phyloP scores from a whole-genome alignment of 2,888 invertebrate genomes.

The Eilema sororculum region DNA sequence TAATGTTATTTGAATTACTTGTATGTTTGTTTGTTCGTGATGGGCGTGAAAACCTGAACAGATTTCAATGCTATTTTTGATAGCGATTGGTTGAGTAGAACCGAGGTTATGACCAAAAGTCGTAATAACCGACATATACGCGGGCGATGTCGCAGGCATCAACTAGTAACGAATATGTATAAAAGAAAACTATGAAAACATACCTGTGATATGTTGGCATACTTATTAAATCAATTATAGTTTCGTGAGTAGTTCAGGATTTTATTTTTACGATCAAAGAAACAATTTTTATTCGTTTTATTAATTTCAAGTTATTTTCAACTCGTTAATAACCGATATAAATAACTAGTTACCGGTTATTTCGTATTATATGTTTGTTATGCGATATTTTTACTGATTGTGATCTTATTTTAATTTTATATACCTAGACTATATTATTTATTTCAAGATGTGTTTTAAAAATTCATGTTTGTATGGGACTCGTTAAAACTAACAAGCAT shows the following conservation, averaged over 20 bases:
- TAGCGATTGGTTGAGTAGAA: no score
- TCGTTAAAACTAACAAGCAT: no score
- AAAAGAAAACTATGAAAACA: constrained; percentile 25
- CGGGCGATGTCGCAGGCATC: no score
- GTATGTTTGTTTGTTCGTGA: no score
- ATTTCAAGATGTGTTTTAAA: background rate
- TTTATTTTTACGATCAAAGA: constrained; percentile 3
- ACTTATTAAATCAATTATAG: constrained; percentile 1
- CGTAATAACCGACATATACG: no score
- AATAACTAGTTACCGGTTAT: background rate
- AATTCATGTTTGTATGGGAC: no score
- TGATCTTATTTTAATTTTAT: background rate
- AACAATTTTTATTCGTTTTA: constrained; percentile 3
- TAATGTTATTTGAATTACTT: no score
- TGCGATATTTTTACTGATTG: background rate
- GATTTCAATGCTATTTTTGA: no score
- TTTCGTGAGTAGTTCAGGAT: no score
- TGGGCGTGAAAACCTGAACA: no score
- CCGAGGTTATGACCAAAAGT: no score
- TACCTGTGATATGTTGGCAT: constrained; percentile 15
- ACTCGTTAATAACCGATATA: background rate
- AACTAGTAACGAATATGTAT: constrained; percentile 3
- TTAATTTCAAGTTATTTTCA: background rate
- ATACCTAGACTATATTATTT: background rate
- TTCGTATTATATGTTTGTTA: background rate